Evolutionary conservation across 1,140 invertebrate genomes (phyloP).

Genomic region (Leptinotarsa undecemlineata): DNA sequence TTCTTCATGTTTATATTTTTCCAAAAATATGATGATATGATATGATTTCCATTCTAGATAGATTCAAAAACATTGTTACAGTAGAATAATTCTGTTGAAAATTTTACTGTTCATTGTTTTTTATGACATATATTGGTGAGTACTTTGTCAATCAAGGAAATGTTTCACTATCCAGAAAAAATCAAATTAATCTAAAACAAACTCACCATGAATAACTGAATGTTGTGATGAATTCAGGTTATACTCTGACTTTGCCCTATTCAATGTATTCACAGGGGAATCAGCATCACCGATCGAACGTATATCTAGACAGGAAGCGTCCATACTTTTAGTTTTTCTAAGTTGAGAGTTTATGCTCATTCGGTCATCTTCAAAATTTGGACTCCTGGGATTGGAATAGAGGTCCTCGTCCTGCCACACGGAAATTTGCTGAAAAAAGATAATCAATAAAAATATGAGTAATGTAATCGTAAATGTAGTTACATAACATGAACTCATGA

Average conservation of each 20-base stretch:
- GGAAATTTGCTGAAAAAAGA: conserved; percentile 68
- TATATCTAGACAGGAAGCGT: conserved; percentile 82
- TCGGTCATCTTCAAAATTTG: conserved; percentile 63
- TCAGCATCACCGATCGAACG: conserved; percentile 68
- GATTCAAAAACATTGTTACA: too few species aligned
- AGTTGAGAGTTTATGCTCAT: conserved; percentile 71
- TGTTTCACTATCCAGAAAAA: too few species aligned
- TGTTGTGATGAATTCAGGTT: conserved; percentile 73
- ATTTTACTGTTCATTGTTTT: too few species aligned
- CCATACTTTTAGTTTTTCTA: conserved; percentile 84
- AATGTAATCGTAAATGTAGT: too few species aligned
- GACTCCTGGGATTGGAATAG: conserved; percentile 66
- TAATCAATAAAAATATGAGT: not conserved
- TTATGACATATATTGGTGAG: too few species aligned
- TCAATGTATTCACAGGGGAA: conserved; percentile 64
- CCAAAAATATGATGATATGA: too few species aligned
- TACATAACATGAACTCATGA: too few species aligned
- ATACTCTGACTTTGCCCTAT: conserved; percentile 83
- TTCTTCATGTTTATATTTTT: too few species aligned
- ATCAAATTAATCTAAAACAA: too few species aligned
- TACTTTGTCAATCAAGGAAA: too few species aligned
- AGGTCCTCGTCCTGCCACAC: conserved; percentile 78
- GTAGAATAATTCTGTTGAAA: too few species aligned
- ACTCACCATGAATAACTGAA: conserved; percentile 60
- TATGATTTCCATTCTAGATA: too few species aligned